Base-by-base conservation (phyloP, 2,797 vertebrate species). In the Garrulus glandarius region DNA sequence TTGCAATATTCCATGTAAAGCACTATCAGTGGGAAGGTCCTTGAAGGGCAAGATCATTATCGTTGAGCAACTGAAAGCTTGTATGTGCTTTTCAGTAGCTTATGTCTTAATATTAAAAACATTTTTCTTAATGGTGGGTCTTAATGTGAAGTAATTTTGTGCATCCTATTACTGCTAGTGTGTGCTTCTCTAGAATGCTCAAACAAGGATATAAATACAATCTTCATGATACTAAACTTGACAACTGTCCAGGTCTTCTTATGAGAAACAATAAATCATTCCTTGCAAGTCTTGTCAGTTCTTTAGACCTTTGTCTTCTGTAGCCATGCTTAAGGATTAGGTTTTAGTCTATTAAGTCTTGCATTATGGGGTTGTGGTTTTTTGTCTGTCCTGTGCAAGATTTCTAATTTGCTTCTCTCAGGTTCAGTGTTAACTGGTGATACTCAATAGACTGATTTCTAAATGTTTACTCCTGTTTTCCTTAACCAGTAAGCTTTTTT, bases 81-180 rank as follows among this genome's bases (percentile, higher is more conserved):
- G 5, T 55, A 6, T 68, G 6, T 27, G 15, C 12, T 80, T 65
- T 86, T 65, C 15, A 27, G 44, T 59, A 78, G 29, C 30, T 75
- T 59, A 10, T 23, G 9, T 59, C 29, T 50, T 55, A n/a, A 36
- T 36, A 36, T 9, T 77, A 11, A 50, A 68, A 23, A 3, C 10
- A 16, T 55, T 47, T 52, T 72, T 36, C 19, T 43, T 37, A 7
- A 1, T 5, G 11, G 10, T 26, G 37, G 20, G 4, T 32, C 9
- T 21, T 56, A 11, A 39, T 1, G 3, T 18, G 5, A 37, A 56
- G 24, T 69, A 18, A 29, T 63, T 56, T 29, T 2, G 2, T 63
- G 22, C 6, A 16, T 22, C 23, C 12, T 65, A 0, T 30, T 30
- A 15, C 10, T 46, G 24, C 32, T 29, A 49, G 1, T 52, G 18